phyloP scores from a whole-genome alignment of 2,888 invertebrate species.

The Taenaris catops region DNA sequence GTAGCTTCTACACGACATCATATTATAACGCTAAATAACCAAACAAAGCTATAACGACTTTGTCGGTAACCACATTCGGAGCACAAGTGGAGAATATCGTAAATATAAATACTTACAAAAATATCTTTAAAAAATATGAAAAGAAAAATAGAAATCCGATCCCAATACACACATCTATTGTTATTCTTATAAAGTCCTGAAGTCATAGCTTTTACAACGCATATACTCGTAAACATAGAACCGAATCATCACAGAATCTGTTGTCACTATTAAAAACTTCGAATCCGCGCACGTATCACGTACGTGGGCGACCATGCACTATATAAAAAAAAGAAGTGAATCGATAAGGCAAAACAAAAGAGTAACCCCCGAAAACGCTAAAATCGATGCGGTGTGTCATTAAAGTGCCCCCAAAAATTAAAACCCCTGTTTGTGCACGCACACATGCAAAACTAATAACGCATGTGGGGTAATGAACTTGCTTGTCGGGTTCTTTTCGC shows the following conservation, averaged over 20 bases:
- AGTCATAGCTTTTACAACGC: too few species aligned
- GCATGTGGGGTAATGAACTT: conserved; percentile 49
- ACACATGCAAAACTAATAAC: conserved; percentile 35
- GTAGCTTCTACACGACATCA: too few species aligned
- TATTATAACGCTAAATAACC: too few species aligned
- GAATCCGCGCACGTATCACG: conserved; percentile 31
- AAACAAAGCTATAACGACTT: neutral
- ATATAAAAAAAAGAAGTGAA: conserved; percentile 52
- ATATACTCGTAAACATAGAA: too few species aligned
- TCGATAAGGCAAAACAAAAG: conserved; percentile 75
- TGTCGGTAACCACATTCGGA: too few species aligned
- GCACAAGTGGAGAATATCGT: too few species aligned
- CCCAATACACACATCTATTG: too few species aligned
- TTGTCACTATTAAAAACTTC: conserved; percentile 18
- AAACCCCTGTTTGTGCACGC: conserved; percentile 50
- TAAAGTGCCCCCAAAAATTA: conserved; percentile 78
- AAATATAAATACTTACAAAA: too few species aligned
- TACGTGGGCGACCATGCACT: conserved; percentile 47
- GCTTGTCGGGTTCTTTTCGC: conserved; percentile 34
- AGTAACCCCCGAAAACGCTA: conserved; percentile 68
- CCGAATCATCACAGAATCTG: too few species aligned
- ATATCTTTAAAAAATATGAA: too few species aligned
- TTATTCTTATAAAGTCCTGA: too few species aligned
- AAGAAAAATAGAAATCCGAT: too few species aligned
- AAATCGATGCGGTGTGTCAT: conserved; percentile 79